Conservation (phyloP, 2,797 vertebrate species). For the Selene dorsalis region DNA sequence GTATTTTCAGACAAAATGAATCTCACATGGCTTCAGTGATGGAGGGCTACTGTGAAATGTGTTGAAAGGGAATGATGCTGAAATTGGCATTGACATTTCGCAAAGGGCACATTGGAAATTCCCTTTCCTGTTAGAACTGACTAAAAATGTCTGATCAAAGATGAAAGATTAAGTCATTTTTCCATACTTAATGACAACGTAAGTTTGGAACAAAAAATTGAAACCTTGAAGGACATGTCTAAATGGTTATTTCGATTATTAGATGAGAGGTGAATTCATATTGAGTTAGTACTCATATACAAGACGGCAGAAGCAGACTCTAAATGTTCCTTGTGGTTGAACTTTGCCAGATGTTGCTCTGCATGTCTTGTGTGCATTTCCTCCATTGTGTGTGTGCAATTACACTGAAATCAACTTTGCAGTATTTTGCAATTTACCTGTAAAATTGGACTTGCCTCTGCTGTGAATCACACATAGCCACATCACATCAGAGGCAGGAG, state of each 20-base stretch:
- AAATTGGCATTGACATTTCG: conserved; percentile 15
- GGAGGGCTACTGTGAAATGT: conserved; percentile 32
- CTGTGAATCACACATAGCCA: conserved; percentile 8
- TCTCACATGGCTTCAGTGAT: conserved; percentile 57
- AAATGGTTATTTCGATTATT: background rate
- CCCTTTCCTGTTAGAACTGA: background rate
- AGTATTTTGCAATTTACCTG: conserved; percentile 9
- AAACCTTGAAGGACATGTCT: background rate
- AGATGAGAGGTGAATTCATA: background rate
- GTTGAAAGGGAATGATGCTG: background rate
- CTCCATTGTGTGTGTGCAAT: conserved; percentile 1
- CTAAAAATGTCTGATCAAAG: background rate
- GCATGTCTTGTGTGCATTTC: conserved; percentile 21
- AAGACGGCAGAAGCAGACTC: background rate
- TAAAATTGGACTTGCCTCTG: conserved; percentile 1
- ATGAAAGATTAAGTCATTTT: background rate
- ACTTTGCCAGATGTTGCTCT: conserved; percentile 4
- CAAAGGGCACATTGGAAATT: conserved; percentile 9
- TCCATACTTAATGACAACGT: background rate
- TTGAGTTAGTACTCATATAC: background rate
- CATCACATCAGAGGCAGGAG: background rate
- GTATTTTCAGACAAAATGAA: conserved; percentile 58
- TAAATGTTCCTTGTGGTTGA: background rate
- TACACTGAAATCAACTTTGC: conserved; percentile 33
- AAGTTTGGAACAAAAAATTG: background rate